Base-by-base conservation (phyloP, 2,888 invertebrate genomes). In the Eubasilissa splendida region DNA sequence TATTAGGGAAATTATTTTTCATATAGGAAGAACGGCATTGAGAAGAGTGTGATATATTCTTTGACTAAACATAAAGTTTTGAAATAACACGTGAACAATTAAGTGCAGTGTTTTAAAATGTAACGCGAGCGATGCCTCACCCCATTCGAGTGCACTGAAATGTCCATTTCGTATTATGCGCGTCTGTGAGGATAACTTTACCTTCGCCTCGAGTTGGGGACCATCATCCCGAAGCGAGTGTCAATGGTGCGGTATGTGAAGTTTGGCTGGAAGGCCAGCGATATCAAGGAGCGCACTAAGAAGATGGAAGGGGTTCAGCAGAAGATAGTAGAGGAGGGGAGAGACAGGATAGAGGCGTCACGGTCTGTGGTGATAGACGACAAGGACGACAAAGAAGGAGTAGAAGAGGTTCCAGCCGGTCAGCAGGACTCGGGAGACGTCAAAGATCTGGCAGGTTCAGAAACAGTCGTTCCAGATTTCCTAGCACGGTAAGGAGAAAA, bases 401-500 rank as follows among this genome's bases (percentile, higher is more conserved):
- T 4, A 22, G 63, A 63, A 31, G 33, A 63, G 7, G 22, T 12
- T 4, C 42, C 42, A 42, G 33, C n/a, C 10, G 14, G 22, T 63
- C 14, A 14, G 22, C 54, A 22, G 31, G 56, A 56, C 10, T 68
- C 71, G 2, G 56, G n/a, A 56, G 56, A 73, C 31, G 71, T n/a
- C 31, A 56, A 73, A 12, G 31, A 8, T 12, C 11, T 31, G 5
- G 1, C 71, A 2, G 71, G n/a, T 8, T 12, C 56, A 12, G 71
- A 73, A 11, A 73, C 56, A 1, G 56, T 31, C 8, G 42, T n/a
- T 12, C 71, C 71, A 9, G 71, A 73, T n/a, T 31, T 42, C n/a
- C 71, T 58, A 31, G 71, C 71, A 56, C 71, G 71, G 71, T 73
- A 56, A 73, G 71, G 42, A 73, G 11, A 56, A 73, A n/a, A 54